phyloP scores from a whole-genome alignment of 2,888 invertebrate species.

The Drosophila silvestris region DNA sequence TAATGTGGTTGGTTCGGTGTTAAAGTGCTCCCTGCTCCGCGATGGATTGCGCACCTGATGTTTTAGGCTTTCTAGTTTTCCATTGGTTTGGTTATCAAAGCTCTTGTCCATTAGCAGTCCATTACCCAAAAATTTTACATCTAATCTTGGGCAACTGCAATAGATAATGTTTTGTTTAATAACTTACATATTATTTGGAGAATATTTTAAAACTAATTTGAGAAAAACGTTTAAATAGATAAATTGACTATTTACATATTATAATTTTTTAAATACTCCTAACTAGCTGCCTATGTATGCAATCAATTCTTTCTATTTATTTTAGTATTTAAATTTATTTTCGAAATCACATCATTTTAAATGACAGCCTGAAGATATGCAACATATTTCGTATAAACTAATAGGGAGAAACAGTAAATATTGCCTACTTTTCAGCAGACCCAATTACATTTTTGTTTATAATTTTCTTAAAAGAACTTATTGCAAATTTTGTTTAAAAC shows the following conservation, averaged over 20 bases:
- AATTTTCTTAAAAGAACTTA: neutral
- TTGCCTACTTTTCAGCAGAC: constrained; percentile 31
- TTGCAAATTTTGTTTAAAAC: neutral
- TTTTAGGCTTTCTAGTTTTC: constrained; percentile 29
- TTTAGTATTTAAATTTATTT: neutral
- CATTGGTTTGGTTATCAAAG: constrained; percentile 49
- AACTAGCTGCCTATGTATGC: neutral
- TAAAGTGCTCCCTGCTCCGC: constrained; percentile 28
- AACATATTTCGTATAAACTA: accelerated
- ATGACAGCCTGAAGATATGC: constrained; percentile 21
- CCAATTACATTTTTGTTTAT: neutral
- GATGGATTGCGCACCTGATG: constrained; percentile 50
- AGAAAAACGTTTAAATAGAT: neutral
- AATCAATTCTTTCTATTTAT: neutral
- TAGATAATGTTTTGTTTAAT: neutral
- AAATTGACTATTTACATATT: neutral
- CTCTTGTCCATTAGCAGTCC: constrained; percentile 58
- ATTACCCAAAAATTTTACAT: constrained; percentile 79
- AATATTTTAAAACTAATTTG: neutral
- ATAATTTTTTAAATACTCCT: neutral
- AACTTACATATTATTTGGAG: neutral
- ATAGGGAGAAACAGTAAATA: accelerated
- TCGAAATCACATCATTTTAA: neutral
- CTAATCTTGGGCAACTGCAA: constrained; percentile 83
- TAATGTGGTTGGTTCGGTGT: constrained; percentile 75